Percentiles rank a stretch among this genome's conserved stretches.
Evolutionary conservation across 2,113 vertebrate species (phyloP).

Genomic region (Nipponia nippon): DNA sequence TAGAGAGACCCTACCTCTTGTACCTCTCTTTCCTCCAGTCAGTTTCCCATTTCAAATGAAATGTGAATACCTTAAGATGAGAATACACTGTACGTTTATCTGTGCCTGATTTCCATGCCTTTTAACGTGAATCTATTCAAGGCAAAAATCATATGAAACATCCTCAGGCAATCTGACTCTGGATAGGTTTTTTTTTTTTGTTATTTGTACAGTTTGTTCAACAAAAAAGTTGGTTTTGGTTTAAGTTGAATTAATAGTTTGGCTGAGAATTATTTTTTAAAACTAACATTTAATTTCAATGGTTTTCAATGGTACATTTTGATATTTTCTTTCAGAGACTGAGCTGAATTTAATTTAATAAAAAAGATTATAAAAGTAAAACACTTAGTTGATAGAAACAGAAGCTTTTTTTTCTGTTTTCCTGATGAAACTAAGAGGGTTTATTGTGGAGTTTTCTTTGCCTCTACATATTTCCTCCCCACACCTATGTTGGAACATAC

Average conservation of each 20-base stretch:
- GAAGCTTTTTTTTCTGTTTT: neutral
- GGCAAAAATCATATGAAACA: neutral
- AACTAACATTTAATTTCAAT: neutral
- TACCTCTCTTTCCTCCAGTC: too few species aligned
- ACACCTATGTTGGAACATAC: neutral
- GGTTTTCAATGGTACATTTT: neutral
- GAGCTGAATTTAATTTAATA: neutral
- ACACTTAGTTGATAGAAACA: neutral
- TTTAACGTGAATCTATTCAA: neutral
- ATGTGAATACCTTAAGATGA: neutral
- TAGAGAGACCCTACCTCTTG: neutral
- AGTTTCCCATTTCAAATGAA: neutral
- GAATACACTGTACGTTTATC: neutral
- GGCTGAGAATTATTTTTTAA: neutral
- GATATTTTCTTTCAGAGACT: neutral
- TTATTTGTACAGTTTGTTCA: neutral
- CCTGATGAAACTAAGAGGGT: neutral
- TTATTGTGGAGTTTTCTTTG: neutral
- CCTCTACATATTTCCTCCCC: neutral
- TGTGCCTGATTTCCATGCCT: neutral
- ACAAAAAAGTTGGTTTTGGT: neutral
- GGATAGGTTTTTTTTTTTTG: neutral
- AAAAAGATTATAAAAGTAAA: neutral
- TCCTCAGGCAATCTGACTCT: neutral
- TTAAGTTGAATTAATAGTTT: neutral